Conservation (phyloP, 1,140 invertebrate species). For the Papilio machaon region DNA sequence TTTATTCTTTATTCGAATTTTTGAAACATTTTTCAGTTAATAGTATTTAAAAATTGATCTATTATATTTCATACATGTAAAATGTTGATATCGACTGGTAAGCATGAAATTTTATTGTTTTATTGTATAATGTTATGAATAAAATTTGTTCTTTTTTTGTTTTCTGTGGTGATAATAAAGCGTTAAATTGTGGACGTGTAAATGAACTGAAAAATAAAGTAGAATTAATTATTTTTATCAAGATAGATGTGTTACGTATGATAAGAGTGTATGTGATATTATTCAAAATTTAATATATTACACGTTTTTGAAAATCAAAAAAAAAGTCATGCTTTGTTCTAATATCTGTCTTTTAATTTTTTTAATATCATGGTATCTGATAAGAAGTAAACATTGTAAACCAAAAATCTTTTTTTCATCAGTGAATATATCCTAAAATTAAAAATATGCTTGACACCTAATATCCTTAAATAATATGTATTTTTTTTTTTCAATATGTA, state of each 20-base stretch:
- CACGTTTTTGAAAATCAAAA: neutral
- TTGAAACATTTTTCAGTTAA: conserved; percentile 34
- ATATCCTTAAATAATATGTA: too few relatives aligned
- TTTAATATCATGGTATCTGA: neutral
- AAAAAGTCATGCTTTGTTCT: neutral
- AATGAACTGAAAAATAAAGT: neutral
- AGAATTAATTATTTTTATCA: neutral
- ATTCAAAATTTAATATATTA: neutral
- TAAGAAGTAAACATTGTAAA: neutral
- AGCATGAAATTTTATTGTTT: neutral
- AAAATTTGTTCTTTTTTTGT: neutral
- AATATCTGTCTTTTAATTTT: neutral
- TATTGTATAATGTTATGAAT: neutral
- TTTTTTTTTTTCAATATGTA: too few relatives aligned
- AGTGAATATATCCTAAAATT: too few relatives aligned
- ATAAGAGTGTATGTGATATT: neutral
- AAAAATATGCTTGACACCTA: too few relatives aligned
- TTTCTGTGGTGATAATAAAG: neutral
- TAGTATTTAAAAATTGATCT: conserved; percentile 21
- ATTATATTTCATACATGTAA: neutral
- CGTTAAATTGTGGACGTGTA: neutral
- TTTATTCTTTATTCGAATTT: conserved; percentile 39
- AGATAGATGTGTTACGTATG: neutral
- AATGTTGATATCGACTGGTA: conserved; percentile 16
- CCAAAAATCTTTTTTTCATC: conserved; percentile 36